Percentiles rank a stretch among this genome's conserved stretches.
phyloP scores from a whole-genome alignment of 2,113 vertebrate genomes.

The Bettongia penicillata region DNA sequence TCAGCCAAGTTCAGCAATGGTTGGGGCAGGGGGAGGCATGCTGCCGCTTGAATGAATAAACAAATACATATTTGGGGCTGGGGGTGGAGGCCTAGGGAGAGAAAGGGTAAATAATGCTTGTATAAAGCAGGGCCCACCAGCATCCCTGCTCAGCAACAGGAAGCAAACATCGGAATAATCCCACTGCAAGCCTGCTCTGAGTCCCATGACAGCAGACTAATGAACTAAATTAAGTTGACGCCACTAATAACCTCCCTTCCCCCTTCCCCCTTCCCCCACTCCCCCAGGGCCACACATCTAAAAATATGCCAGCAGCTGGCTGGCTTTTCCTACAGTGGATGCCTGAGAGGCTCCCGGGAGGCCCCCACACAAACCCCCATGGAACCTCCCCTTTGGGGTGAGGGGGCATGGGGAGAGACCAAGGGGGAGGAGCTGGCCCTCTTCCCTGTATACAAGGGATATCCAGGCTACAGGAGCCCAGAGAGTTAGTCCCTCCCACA shows the following conservation, averaged over 20 bases:
- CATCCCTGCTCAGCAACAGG: background rate
- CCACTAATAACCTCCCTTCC: background rate
- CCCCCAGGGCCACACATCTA: background rate
- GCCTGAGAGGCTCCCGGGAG: background rate
- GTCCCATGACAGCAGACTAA: background rate
- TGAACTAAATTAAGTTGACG: background rate
- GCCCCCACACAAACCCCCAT: background rate
- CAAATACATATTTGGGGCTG: background rate
- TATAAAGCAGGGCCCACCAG: background rate
- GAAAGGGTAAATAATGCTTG: background rate
- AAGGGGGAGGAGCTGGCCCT: background rate
- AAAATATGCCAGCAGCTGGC: background rate
- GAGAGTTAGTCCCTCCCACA: background rate
- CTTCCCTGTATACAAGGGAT: background rate
- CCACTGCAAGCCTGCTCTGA: background rate
- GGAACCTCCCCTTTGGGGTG: background rate
- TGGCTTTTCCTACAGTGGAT: background rate
- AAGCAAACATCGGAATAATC: background rate
- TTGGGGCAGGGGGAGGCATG: background rate
- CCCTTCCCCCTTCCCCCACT: background rate
- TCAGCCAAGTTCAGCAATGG: background rate
- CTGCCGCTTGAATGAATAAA: background rate
- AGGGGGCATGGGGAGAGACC: too few relatives aligned
- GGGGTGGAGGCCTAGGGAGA: background rate
- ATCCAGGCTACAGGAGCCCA: background rate